A percentile compares a stretch with the other conserved stretches of the same genome.
Evolutionary conservation across 2,113 vertebrate genomes (phyloP).

Genomic region (Ariopsis seemanni): DNA sequence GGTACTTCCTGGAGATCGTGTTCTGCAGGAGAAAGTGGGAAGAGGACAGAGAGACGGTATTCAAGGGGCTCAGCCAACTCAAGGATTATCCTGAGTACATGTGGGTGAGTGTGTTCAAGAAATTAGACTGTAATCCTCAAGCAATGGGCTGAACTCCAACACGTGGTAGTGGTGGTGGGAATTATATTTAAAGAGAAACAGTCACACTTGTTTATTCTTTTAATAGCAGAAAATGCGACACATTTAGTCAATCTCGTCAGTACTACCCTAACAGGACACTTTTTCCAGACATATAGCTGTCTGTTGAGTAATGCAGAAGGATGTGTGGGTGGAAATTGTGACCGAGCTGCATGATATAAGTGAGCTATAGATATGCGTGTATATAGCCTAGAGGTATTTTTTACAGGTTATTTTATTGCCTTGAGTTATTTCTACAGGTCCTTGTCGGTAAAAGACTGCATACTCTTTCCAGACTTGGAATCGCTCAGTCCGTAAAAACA

Average conservation of each 20-base stretch:
- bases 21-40: conserved; percentile 99
- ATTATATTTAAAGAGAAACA: background rate
- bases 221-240: background rate
- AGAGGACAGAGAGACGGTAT: conserved; percentile 88
- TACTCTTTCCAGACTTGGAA: background rate
- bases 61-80: conserved; percentile 79
- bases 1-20: conserved; percentile 98
- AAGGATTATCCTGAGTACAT: conserved; percentile 92
- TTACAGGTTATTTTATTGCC: background rate
- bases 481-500: background rate
- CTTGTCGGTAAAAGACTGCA: background rate
- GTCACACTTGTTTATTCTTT: background rate
- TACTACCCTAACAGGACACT: background rate
- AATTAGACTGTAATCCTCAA: background rate
- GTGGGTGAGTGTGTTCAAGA: conserved; percentile 83
- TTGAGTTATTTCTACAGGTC: background rate
- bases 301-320: background rate
- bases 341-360: background rate
- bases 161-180: background rate
- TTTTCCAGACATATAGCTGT: background rate
- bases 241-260: background rate
- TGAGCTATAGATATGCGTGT: background rate
- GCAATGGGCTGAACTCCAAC: background rate
- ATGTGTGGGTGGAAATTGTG: background rate
- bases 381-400: background rate